These are phyloP conservation scores for Acronicta alni DNA, from an alignment of 2,888 invertebrate species.

Conservation along the genomic window DNA sequence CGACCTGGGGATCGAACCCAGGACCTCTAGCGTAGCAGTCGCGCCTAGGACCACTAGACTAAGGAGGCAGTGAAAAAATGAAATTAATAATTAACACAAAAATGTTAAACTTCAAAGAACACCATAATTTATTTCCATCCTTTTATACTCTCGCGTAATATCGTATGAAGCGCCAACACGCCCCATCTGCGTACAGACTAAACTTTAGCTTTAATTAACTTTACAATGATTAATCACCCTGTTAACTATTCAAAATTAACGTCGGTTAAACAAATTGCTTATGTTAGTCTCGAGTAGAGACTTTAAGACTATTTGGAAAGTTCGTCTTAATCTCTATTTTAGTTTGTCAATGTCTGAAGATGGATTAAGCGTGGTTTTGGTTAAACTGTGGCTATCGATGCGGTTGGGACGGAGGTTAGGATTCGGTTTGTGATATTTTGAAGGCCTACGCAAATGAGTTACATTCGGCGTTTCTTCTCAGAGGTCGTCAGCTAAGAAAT, in stretches of 20 bases:
- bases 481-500: no score
- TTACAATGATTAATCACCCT: slow-evolving; percentile 66
- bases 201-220: slow-evolving; percentile 66
- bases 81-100: background rate
- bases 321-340: slow-evolving; percentile 37
- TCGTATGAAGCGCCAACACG: slow-evolving; percentile 11
- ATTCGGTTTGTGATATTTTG: no score
- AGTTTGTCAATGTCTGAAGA: slow-evolving; percentile 33
- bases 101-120: slow-evolving; percentile 2
- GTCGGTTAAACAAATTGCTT: slow-evolving; percentile 55
- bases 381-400: background rate
- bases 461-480: no score
- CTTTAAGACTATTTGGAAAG: slow-evolving; percentile 35
- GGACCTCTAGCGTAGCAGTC: no score
- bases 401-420: background rate
- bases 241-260: slow-evolving; percentile 60
- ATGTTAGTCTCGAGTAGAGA: slow-evolving; percentile 34
- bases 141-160: slow-evolving; percentile 11
- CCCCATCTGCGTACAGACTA: slow-evolving; percentile 54
- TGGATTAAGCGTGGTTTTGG: slow-evolving; percentile 15
- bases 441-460: no score
- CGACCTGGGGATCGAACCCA: no score
- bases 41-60: no score
- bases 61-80: background rate
- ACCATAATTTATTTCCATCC: background rate